Conservation (phyloP, 2,888 invertebrate species). For the Rhagium mordax region DNA sequence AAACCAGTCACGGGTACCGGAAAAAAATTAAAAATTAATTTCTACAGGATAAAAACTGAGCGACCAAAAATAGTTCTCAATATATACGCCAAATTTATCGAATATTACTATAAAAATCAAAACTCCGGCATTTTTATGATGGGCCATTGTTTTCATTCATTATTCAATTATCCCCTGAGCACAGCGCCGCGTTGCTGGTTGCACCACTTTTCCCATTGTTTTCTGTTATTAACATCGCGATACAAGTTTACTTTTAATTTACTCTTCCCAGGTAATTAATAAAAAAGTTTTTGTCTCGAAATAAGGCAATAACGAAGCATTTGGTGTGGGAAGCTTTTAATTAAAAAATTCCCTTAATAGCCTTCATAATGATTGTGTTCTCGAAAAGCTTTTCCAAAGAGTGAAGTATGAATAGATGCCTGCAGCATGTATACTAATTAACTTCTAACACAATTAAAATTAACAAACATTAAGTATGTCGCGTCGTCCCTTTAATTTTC, state of each 20-base stretch:
- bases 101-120: no score
- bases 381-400: background rate
- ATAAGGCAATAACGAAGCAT: slow-evolving; percentile 16
- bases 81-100: no score
- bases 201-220: background rate
- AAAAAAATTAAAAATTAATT: no score
- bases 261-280: slow-evolving; percentile 4
- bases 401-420: slow-evolving; percentile 5
- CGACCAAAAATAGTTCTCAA: no score
- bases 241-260: background rate
- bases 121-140: no score
- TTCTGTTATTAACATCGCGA: background rate
- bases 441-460: background rate
- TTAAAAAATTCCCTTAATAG: slow-evolving; percentile 25
- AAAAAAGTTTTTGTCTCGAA: slow-evolving; percentile 6
- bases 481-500: no score
- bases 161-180: background rate
- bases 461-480: no score
- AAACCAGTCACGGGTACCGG: no score
- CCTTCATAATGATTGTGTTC: slow-evolving; percentile 15
- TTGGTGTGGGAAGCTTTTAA: background rate
- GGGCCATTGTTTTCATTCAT: background rate
- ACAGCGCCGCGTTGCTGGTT: background rate
- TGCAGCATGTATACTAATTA: slow-evolving; percentile 14
- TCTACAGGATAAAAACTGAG: no score